Evolutionary conservation across 2,797 vertebrate genomes (phyloP), one percentile per base, ranked within the genome.

Genomic region (Bovichtus variegatus): DNA sequence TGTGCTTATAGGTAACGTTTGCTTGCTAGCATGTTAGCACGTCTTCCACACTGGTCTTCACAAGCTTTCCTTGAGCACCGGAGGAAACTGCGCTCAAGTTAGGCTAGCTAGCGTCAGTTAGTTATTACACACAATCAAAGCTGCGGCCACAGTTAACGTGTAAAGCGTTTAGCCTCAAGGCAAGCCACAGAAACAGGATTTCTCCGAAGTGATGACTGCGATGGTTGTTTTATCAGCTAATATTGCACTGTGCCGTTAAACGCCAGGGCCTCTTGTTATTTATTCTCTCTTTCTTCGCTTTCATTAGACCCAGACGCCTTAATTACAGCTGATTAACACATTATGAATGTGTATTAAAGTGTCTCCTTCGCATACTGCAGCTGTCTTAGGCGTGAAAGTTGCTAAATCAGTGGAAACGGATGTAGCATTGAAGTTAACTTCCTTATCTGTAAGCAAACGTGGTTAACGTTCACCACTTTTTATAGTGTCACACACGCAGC

Each of bases 1-100:
- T 79, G 73, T 78, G 83, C 84, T 83, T 36, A 46, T 2, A 44
- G 79, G 80, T 82, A 90, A 71, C 84, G 62, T 29, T 63, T 57
- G 41, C 54, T 19, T 70, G 82, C 74, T 93, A 89, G 86, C 90
- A 10, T 47, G 67, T 65, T 89, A 89, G 88, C 81, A 86, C 65
- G 68, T 81, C 82, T 87, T 76, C 34, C 55, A 51, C 74, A 34
- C 44, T 73, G 36, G 53, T 71, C 36, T 29, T 65, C 58, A 38
- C 67, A 62, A 75, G 84, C 71, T 64, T 83, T 69, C 47, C 54
- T 25, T 59, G 49, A 76, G 62, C 81, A 80, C 82, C 81, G 75
- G 79, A 73, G 55, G 71, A 81, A 84, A 67, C 78, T 76, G 61
- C 57, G 34, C 71, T 62, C 13, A 83, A 87, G 67, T 82, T 76